These are phyloP conservation scores for Rosalia funebris DNA, from an alignment of 2,888 invertebrate species.

Conservation along the genomic window DNA sequence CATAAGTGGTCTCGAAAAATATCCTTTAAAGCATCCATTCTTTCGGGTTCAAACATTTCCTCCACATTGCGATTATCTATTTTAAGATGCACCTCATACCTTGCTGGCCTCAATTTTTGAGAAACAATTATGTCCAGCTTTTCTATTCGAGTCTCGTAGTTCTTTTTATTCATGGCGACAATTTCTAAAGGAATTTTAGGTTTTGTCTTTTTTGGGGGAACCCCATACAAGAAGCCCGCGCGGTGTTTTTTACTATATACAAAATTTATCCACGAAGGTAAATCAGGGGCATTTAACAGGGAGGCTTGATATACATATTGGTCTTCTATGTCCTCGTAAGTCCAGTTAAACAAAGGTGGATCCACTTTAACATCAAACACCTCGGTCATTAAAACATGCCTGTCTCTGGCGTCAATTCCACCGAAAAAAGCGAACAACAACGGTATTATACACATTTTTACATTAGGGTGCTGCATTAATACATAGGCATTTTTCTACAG, in stretches of 20 bases:
- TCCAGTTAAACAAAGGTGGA: constrained; percentile 85
- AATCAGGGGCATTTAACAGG: constrained; percentile 80
- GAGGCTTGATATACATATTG: constrained; percentile 81
- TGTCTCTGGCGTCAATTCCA: constrained; percentile 46
- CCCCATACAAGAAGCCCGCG: constrained; percentile 86
- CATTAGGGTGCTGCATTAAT: background rate
- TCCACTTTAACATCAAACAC: constrained; percentile 82
- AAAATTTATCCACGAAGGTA: constrained; percentile 88
- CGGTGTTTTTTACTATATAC: constrained; percentile 82
- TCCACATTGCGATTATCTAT: constrained; percentile 91
- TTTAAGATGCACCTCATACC: constrained; percentile 84
- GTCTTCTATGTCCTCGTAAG: constrained; percentile 68
- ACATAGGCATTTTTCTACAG: background rate
- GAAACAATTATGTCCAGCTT: constrained; percentile 68
- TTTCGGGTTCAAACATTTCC: constrained; percentile 78
- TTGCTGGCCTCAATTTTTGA: constrained; percentile 74
- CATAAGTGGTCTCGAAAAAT: constrained; percentile 82
- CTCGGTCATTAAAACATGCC: constrained; percentile 75
- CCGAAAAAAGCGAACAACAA: constrained; percentile 20
- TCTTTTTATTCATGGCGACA: constrained; percentile 79
- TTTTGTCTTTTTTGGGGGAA: constrained; percentile 73
- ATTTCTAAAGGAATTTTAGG: constrained; percentile 74
- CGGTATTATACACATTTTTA: constrained; percentile 29
- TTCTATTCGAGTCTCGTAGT: constrained; percentile 77
- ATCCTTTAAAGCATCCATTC: constrained; percentile 79